Base-by-base conservation (phyloP, 2,113 vertebrate genomes). In the Psilopogon haemacephalus region DNA sequence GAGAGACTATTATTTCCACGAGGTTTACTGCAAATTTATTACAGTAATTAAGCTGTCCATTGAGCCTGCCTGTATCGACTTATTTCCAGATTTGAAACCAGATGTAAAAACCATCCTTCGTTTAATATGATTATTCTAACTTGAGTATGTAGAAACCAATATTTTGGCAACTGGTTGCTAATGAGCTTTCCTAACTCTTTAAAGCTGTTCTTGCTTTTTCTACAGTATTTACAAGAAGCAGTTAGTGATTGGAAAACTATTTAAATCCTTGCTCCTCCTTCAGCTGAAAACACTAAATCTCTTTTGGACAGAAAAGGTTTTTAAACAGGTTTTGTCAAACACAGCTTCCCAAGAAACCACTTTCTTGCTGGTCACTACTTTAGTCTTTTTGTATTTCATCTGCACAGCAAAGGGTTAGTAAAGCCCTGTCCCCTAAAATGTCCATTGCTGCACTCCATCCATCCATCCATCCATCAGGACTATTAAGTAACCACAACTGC, bases 21-120 rank as follows among this genome's bases (percentile, higher is more conserved):
- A 89, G 54, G 56, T 95, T 97, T 94, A 93, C 84, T 93, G 73
- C 55, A 88, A 95, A 74, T 84, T 97, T 95, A 92, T 94, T 92
- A 89, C 56, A 67, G 94, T 54, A 90, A 90, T 96, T 88, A 93
- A 96, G 95, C 76, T 85, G 91, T 86, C 94, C 90, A 78, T 73
- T 78, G 93, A 94, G 78, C 35, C 78, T 90, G 86, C 28, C 77
- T 80, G 85, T 40, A 70, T 87, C 88, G 94, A 90, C 90, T 95
- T 94, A 94, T 90, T 97, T 95, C 76, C 84, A 95, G 62, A 91
- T 93, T 79, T 74, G 90, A 95, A 97, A 93, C 73, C 83, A 96
- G 76, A 89, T 95, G 92, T 71, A 93, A 90, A 95, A 97, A 89
- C 12, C 75, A 95, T 90, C 85, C 77, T 90, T 85, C 56, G 56